These are phyloP conservation scores for Acipenser oxyrinchus DNA, from an alignment of 2,797 vertebrate species.

Conservation along the genomic window DNA sequence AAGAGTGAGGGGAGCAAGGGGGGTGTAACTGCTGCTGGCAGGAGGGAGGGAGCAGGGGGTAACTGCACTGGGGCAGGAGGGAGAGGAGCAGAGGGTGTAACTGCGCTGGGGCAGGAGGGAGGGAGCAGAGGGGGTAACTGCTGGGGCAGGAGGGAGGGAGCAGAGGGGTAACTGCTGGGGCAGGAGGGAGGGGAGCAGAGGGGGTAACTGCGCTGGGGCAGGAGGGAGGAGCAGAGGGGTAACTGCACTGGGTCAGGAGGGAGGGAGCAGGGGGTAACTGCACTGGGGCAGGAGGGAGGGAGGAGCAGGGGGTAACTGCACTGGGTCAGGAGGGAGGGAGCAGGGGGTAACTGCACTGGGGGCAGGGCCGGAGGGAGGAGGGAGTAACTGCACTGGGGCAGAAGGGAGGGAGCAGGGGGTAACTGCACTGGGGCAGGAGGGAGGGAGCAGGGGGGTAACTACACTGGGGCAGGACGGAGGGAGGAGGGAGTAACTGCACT, in stretches of 20 bases:
- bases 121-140: no score
- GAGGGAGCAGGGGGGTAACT: slow-evolving; percentile 13
- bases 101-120: slow-evolving; percentile 11
- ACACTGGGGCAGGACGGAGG: slow-evolving; percentile 9
- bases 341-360: slow-evolving; percentile 29
- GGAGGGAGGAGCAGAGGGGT: no score
- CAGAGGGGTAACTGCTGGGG: slow-evolving; percentile 15
- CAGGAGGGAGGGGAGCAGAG: neutral
- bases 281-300: slow-evolving; percentile 56
- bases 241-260: no score
- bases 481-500: no score
- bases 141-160: slow-evolving; percentile 13
- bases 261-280: no score
- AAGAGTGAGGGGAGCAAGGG: slow-evolving; percentile 41
- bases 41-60: slow-evolving; percentile 32
- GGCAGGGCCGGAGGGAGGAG: slow-evolving; percentile 30
- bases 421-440: slow-evolving; percentile 17
- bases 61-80: slow-evolving; percentile 24
- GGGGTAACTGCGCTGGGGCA: no score
- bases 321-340: slow-evolving; percentile 33
- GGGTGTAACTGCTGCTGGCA: slow-evolving; percentile 30
- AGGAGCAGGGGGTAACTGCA: slow-evolving; percentile 32
- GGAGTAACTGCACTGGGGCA: neutral
- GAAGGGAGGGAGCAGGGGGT: slow-evolving; percentile 26
- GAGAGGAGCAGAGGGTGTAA: slow-evolving; percentile 23